Percentiles rank a stretch among this genome's conserved stretches.
phyloP scores from a whole-genome alignment of 2,113 vertebrate species.

The Amphiprion ocellaris region DNA sequence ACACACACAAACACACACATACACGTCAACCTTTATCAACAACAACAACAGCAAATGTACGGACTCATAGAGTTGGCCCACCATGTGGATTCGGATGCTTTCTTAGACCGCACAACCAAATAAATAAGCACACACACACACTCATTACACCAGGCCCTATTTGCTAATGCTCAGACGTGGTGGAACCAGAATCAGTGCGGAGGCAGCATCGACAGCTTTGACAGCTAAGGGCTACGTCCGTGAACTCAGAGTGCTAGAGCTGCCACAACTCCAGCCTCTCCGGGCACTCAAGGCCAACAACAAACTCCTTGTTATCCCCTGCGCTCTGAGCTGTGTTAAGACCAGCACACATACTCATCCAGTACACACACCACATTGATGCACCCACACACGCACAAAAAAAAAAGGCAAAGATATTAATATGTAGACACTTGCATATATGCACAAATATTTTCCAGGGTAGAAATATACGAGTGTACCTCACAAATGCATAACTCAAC shows the following conservation, averaged over 20 bases:
- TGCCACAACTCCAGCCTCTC: constrained; percentile 83
- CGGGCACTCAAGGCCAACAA: constrained; percentile 81
- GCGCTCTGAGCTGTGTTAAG: constrained; percentile 67
- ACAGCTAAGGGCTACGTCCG: constrained; percentile 85
- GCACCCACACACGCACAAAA: constrained; percentile 66
- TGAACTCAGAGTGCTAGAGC: constrained; percentile 81
- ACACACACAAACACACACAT: constrained; percentile 22
- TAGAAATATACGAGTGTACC: constrained; percentile 54
- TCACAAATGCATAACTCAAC: constrained; percentile 42
- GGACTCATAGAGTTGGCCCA: constrained; percentile 46
- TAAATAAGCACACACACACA: constrained; percentile 38
- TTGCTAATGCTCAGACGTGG: constrained; percentile 72
- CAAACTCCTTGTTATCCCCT: constrained; percentile 82
- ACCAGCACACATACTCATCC: constrained; percentile 35
- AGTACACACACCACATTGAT: constrained; percentile 15
- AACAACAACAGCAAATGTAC: constrained; percentile 26
- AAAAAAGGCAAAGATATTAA: constrained; percentile 57
- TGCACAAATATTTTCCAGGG: constrained; percentile 59
- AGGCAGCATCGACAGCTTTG: constrained; percentile 76
- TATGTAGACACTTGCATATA: constrained; percentile 66
- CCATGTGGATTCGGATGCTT: constrained; percentile 48
- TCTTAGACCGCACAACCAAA: constrained; percentile 36
- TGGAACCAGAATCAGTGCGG: constrained; percentile 73
- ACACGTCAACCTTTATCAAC: constrained; percentile 26
- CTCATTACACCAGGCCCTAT: constrained; percentile 66